Evolutionary conservation across 2,113 vertebrate genomes (phyloP).

Genomic region (Ondatra zibethicus): DNA sequence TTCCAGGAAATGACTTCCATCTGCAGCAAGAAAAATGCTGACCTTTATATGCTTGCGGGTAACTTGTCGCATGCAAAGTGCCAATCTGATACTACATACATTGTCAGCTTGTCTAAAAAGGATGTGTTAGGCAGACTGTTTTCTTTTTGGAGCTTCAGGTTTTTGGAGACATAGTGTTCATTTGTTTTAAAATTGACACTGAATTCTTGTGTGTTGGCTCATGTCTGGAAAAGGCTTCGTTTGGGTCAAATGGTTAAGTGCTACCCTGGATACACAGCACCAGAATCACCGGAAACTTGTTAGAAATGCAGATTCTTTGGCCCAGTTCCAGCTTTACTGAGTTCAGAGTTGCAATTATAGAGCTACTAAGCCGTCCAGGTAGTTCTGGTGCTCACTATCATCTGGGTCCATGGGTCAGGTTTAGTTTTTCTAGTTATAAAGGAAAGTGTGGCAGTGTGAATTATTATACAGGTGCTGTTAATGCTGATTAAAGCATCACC

Average conservation of each 20-base stretch:
- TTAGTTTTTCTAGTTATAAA: conserved; percentile 36
- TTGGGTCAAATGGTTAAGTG: neutral
- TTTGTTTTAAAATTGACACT: conserved; percentile 45
- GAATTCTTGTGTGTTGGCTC: conserved; percentile 36
- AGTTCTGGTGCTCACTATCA: conserved; percentile 12
- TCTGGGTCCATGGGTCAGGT: neutral
- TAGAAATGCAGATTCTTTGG: neutral
- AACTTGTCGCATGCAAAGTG: conserved; percentile 58
- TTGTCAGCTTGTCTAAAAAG: conserved; percentile 16
- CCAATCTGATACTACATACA: neutral
- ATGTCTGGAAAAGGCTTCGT: conserved; percentile 25
- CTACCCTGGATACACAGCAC: neutral
- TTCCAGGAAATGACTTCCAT: conserved; percentile 76
- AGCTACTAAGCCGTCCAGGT: neutral
- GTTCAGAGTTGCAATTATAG: neutral
- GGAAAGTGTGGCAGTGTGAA: neutral
- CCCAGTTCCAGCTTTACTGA: neutral
- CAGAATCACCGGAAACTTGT: conserved; percentile 8
- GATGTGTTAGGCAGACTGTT: conserved; percentile 35
- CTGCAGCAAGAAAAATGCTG: conserved; percentile 62
- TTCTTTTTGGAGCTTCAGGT: conserved; percentile 40
- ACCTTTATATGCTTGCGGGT: conserved; percentile 56
- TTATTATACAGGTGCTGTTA: neutral
- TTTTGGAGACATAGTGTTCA: conserved; percentile 40
- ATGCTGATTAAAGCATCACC: neutral